Percentiles rank a stretch among this genome's conserved stretches.
Conservation (phyloP, 2,113 vertebrate genomes). For the Romanogobio albipinnatus region DNA sequence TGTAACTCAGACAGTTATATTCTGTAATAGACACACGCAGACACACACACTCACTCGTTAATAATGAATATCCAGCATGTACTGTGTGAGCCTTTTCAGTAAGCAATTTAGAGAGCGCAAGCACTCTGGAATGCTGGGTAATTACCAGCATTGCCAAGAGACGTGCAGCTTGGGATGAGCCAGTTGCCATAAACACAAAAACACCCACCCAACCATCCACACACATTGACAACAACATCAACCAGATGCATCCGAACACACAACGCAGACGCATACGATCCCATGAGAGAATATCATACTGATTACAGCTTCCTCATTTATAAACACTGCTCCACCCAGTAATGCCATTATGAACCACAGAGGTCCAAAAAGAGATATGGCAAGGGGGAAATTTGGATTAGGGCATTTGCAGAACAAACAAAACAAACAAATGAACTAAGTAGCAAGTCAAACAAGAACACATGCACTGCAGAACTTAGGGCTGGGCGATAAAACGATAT, state of each 20-base stretch:
- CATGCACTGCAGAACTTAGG: not conserved
- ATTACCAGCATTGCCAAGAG: constrained; percentile 20
- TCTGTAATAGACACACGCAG: constrained; percentile 3
- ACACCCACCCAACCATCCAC: not conserved
- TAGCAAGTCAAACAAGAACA: constrained; percentile 1
- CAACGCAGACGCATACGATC: not conserved
- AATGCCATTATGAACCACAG: not conserved
- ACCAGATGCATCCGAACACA: constrained; percentile 12
- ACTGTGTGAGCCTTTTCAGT: constrained; percentile 10
- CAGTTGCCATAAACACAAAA: constrained; percentile 5
- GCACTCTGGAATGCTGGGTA: constrained; percentile 38
- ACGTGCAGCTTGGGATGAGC: constrained; percentile 31
- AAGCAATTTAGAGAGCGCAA: constrained; percentile 30
- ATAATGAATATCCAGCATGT: constrained; percentile 40
- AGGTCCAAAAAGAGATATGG: not conserved
- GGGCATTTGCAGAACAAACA: constrained; percentile 8
- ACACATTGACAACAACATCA: not conserved
- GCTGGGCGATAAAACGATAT: no score
- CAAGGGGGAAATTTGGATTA: not conserved
- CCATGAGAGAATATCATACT: not conserved
- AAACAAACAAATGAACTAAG: not conserved
- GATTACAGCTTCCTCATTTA: not conserved
- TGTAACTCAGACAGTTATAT: constrained; percentile 12
- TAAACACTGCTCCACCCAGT: constrained; percentile 11
- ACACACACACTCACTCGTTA: not conserved